Evolutionary conservation across 1,140 invertebrate species (phyloP), one percentile per base, ranked within the genome.

Genomic region (Venustaconcha ellipsiformis): DNA sequence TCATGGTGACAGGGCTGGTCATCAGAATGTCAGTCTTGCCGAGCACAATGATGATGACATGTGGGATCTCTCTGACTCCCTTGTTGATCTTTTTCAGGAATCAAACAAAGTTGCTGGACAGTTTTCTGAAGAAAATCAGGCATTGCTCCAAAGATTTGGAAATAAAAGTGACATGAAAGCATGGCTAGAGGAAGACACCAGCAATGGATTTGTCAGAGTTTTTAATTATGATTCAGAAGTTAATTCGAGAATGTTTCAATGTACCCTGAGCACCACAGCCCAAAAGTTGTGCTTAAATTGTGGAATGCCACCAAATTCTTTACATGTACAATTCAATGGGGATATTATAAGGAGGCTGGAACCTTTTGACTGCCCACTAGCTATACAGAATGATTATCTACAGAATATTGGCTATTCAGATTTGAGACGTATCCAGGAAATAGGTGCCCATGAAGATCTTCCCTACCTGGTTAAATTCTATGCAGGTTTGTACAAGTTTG

Each of bases 241-340:
- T 56, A 78, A 80, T n/a, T 88, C 88, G 14, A 79, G 82, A 37
- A 71, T 90, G 58, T 84, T 88, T 58, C 88, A 88, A 14, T 89
- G 85, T 70, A 87, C 83, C 4, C 67, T 90, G 15, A 84, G 82
- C 6, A 89, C 89, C 0, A 82, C 86, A n/a, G 85, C 87, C 20
- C 86, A 89, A 65, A 85, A 87, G 67, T 82, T 90, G 14, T 89
- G 88, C 78, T 69, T 82, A 26, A 81, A 86, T 76, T 81, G 86
- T 67, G 86, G 84, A 13, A 78, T 87, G 59, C 86, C 87, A 1
- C 80, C 80, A 17, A 90, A 89, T 70, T 82, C 87, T 2, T 78
- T 90, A 30, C 89, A 90, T 71, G 84, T 89, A 18, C 89, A 90
- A 67, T 78, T 88, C 57, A 88, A 88, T 79, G 89, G 89, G 4